Evolutionary conservation across 2,797 vertebrate genomes (phyloP).

Genomic region (Anabas testudineus): DNA sequence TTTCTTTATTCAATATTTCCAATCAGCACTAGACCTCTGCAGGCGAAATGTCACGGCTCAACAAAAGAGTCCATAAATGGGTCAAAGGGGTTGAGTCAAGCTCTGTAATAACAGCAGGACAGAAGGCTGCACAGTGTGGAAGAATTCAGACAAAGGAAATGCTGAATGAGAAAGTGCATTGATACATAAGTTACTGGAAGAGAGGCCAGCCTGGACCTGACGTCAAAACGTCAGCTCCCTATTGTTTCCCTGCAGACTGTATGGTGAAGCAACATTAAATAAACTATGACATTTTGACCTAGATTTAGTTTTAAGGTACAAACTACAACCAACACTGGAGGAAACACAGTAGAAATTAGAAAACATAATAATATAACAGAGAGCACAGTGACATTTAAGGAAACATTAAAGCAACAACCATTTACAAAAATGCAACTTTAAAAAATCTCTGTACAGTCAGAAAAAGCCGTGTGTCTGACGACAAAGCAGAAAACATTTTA

Average conservation of each 20-base stretch:
- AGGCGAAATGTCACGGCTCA: neutral
- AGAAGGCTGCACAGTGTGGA: neutral
- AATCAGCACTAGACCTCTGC: neutral
- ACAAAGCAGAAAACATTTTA: neutral
- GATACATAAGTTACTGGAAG: neutral
- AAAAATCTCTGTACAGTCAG: too few species aligned
- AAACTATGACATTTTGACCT: neutral
- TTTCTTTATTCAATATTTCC: neutral
- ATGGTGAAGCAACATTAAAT: neutral
- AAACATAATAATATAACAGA: neutral
- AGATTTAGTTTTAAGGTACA: neutral
- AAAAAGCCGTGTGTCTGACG: too few species aligned
- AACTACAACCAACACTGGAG: neutral
- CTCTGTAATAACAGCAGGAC: neutral
- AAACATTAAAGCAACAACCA: neutral
- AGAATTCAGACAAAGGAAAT: neutral
- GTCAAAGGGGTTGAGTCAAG: neutral
- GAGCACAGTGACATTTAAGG: neutral
- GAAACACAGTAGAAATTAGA: neutral
- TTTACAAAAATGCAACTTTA: neutral
- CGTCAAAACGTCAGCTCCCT: neutral
- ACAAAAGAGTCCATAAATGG: neutral
- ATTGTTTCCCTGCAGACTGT: neutral
- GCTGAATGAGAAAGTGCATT: too few species aligned
- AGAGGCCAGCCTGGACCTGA: neutral